A percentile compares a stretch with the other conserved stretches of the same genome.
Conservation (phyloP, 2,888 invertebrate species). For the Hipparchia sbordonii region DNA sequence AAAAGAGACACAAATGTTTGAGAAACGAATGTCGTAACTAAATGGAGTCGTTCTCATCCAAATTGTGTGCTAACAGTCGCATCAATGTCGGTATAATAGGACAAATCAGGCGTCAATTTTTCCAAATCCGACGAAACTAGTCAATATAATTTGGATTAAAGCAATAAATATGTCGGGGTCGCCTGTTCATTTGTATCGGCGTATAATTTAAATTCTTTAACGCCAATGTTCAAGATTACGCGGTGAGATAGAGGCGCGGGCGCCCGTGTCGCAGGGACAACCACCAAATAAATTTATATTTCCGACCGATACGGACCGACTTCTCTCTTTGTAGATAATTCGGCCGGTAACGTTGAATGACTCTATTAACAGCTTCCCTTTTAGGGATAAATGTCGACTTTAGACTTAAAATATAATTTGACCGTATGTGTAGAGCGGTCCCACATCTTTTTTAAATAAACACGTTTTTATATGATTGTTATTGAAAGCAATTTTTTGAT, state of each 20-base stretch:
- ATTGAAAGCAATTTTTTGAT: no score
- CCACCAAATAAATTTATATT: slow-evolving; percentile 82
- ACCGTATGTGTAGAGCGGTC: slow-evolving; percentile 62
- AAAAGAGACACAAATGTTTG: slow-evolving; percentile 23
- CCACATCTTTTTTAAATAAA: background rate
- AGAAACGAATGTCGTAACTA: slow-evolving; percentile 30
- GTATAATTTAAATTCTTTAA: slow-evolving; percentile 84
- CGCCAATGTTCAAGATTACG: slow-evolving; percentile 83
- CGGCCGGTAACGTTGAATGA: slow-evolving; percentile 81
- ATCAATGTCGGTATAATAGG: slow-evolving; percentile 56
- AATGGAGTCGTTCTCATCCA: slow-evolving; percentile 32
- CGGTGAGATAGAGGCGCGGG: slow-evolving; percentile 77
- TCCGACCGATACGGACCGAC: slow-evolving; percentile 76
- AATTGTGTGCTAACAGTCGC: slow-evolving; percentile 43
- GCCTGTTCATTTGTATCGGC: slow-evolving; percentile 81
- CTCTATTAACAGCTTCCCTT: slow-evolving; percentile 84
- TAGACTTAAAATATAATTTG: slow-evolving; percentile 57
- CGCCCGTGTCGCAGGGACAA: slow-evolving; percentile 78
- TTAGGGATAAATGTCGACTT: slow-evolving; percentile 80
- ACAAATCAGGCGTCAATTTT: slow-evolving; percentile 73
- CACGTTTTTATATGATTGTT: no score
- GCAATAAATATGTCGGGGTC: slow-evolving; percentile 78
- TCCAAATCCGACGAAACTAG: slow-evolving; percentile 70
- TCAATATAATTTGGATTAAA: slow-evolving; percentile 81
- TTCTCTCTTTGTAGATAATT: slow-evolving; percentile 82